Base-by-base conservation (phyloP, 2,888 invertebrate genomes). In the Pelosia muscerda region DNA sequence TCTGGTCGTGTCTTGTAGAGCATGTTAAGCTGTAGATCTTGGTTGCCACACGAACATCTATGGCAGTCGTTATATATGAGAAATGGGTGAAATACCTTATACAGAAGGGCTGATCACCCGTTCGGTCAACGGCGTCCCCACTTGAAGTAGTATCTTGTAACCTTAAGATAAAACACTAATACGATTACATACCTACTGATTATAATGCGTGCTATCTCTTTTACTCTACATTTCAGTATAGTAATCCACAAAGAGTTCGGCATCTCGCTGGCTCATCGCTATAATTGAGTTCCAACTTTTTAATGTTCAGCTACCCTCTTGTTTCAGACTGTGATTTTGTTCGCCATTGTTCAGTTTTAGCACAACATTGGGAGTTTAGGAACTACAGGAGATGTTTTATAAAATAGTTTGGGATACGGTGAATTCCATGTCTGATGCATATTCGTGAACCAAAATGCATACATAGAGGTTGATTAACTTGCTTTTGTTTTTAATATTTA, bases 281-380 rank as follows among this genome's bases (percentile, higher is more conserved):
- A 82, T 89, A 89, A 89, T 89, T 88, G 87, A 87, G 86, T 90
- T 89, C 79, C 77, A 84, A 87, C 85, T 86, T 87, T 84, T 83
- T 82, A 79, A 77, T 77, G 73, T 73, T 69, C 65, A 73, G 73
- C 62, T 68, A 66, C 70, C 67, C 72, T 26, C 63, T 72, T 75
- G 78, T 79, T 76, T 71, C 68, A 70, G 66, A 71, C 49, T 69
- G 72, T 72, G 77, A 80, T 78, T 78, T 70, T 78, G 66, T 68
- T 59, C 56, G 64, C 61, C 49, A 73, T 75, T 79, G 77, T 78
- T 70, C 38, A 34, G 25, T 63, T 60, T 68, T 67, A 66, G 59
- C 63, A 75, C 65, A 61, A n/a, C 54, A 69, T 60, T 57, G 34
- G 34, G 23, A 68, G 34, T 65, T 67, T 54, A 63, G 75, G 61